Evolutionary conservation across 2,888 invertebrate genomes (phyloP).

Genomic region (Drosophila diplacantha): DNA sequence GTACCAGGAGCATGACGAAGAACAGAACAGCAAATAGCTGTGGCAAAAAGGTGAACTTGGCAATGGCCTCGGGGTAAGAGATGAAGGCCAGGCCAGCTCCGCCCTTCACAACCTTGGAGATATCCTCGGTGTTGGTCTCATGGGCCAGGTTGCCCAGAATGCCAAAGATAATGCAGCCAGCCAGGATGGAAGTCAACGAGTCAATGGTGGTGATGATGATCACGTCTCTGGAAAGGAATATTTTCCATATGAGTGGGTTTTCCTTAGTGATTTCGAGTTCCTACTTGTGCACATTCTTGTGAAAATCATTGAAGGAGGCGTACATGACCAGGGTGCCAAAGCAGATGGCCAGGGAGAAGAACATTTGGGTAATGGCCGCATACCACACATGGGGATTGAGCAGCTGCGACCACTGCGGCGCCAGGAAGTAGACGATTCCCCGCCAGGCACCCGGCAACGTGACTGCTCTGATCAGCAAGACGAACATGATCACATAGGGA

Average conservation of each 20-base stretch:
- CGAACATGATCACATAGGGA: slow-evolving; percentile 82
- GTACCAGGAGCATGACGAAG: slow-evolving; percentile 80
- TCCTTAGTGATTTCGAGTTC: neutral
- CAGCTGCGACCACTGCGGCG: slow-evolving; percentile 81
- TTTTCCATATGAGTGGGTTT: neutral
- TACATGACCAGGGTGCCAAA: slow-evolving; percentile 82
- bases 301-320: slow-evolving; percentile 82
- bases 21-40: slow-evolving; percentile 80
- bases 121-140: slow-evolving; percentile 80
- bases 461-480: slow-evolving; percentile 80
- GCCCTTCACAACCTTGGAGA: slow-evolving; percentile 83
- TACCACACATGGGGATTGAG: slow-evolving; percentile 81
- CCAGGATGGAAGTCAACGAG: slow-evolving; percentile 88
- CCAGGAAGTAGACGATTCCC: slow-evolving; percentile 82
- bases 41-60: slow-evolving; percentile 79
- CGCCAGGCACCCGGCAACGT: slow-evolving; percentile 81
- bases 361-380: slow-evolving; percentile 82
- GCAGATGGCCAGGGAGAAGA: slow-evolving; percentile 82
- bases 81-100: slow-evolving; percentile 90
- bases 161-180: slow-evolving; percentile 90
- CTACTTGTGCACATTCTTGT: slow-evolving; percentile 80
- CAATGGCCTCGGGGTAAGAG: slow-evolving; percentile 82
- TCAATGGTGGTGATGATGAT: slow-evolving; percentile 89
- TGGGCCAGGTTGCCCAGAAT: slow-evolving; percentile 89
- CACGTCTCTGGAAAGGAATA: slow-evolving; percentile 81